These are phyloP conservation scores for Corythucha ciliata DNA, from an alignment of 2,888 invertebrate genomes.

Conservation along the genomic window DNA sequence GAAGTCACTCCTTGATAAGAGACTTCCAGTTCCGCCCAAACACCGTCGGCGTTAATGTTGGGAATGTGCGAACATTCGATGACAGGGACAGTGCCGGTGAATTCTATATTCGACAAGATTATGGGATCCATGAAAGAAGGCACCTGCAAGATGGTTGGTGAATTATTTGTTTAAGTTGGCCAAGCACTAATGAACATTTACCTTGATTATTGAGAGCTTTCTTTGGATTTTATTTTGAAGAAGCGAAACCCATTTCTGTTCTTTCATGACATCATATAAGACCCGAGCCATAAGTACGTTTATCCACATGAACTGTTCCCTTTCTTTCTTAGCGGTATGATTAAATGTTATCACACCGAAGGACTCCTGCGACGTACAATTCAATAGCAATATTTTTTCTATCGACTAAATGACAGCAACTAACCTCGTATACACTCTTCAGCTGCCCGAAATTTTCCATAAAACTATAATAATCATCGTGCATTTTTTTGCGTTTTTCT, in stretches of 20 bases:
- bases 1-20: conserved; percentile 67
- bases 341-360: conserved; percentile 12
- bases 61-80: conserved; percentile 57
- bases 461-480: conserved; percentile 21
- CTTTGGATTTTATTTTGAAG: conserved; percentile 72
- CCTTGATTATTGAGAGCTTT: conserved; percentile 76
- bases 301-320: conserved; percentile 55
- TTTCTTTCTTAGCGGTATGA: conserved; percentile 12
- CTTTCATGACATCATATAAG: conserved; percentile 72
- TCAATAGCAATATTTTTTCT: too few species aligned
- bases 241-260: conserved; percentile 56
- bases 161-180: neutral
- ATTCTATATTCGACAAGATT: conserved; percentile 60
- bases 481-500: conserved; percentile 17
- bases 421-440: conserved; percentile 13
- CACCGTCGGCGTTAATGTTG: conserved; percentile 64
- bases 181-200: conserved; percentile 38
- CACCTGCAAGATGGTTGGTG: conserved; percentile 43
- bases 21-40: conserved; percentile 81
- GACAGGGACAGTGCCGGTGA: conserved; percentile 58
- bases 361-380: too few species aligned
- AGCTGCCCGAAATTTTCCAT: conserved; percentile 18
- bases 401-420: neutral
- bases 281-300: conserved; percentile 70
- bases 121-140: conserved; percentile 84